phyloP scores from a whole-genome alignment of 37 sponge, comb jelly and placozoan species.

The Halisarca cf. caerulea region DNA sequence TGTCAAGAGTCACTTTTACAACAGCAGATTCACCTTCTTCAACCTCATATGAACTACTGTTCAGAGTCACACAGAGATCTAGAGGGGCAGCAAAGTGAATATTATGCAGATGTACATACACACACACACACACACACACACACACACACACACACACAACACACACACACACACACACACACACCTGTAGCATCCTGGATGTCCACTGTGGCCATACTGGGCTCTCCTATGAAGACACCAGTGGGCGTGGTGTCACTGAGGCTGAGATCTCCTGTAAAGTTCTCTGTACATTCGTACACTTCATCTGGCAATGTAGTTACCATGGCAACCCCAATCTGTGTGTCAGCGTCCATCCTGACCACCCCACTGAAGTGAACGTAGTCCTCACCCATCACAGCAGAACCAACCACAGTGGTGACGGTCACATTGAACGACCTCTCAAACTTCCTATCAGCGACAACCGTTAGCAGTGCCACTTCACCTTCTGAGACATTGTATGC shows the following conservation, averaged over 20 bases:
- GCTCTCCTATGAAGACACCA: not conserved
- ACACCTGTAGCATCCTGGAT: not conserved
- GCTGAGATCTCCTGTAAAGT: not conserved
- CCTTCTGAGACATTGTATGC: constrained; percentile 10
- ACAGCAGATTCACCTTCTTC: not conserved
- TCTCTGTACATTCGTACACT: not conserved
- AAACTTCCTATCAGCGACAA: not conserved
- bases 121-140: not conserved
- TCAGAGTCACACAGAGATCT: constrained; percentile 1
- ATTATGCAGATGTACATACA: too few species aligned
- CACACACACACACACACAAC: not conserved
- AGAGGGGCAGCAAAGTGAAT: too few species aligned
- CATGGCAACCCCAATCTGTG: not conserved
- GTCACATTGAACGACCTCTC: not conserved
- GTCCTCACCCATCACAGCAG: not conserved
- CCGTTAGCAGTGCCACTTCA: not conserved
- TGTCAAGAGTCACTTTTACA: not conserved
- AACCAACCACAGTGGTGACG: not conserved
- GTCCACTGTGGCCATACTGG: not conserved
- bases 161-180: not conserved
- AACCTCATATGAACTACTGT: not conserved
- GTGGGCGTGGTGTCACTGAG: not conserved
- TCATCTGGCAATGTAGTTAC: not conserved
- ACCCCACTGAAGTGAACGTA: not conserved
- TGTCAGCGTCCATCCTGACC: not conserved